phyloP scores from a whole-genome alignment of 1,140 invertebrate genomes.

The Thaumetopoea pityocampa region DNA sequence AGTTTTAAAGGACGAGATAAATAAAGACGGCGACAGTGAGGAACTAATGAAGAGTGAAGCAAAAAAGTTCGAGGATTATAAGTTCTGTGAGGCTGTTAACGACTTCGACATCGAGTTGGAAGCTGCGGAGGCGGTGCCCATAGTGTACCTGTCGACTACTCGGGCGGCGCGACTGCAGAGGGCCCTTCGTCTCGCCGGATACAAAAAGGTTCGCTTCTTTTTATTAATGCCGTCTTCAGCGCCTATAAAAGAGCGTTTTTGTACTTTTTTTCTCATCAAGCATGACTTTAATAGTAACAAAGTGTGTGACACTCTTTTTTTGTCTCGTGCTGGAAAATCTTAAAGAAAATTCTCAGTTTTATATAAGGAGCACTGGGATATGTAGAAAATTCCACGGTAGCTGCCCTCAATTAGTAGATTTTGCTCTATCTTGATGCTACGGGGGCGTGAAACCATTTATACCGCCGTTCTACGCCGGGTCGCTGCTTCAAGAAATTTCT shows the following conservation, averaged over 20 bases:
- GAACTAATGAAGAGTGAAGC: constrained; percentile 55
- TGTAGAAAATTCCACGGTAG: too few relatives aligned
- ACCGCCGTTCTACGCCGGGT: too few relatives aligned
- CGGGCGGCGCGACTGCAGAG: constrained; percentile 57
- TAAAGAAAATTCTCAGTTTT: constrained; percentile 10
- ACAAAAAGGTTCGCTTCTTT: constrained; percentile 55
- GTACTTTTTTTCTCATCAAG: constrained; percentile 10
- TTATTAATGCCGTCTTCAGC: constrained; percentile 15
- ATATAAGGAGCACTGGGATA: neutral
- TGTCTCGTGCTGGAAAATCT: too few relatives aligned
- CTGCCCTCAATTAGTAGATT: too few relatives aligned
- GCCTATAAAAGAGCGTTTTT: constrained; percentile 12
- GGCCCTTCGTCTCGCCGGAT: constrained; percentile 47
- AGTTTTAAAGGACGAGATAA: constrained; percentile 60
- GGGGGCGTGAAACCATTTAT: too few relatives aligned
- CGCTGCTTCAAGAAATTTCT: too few relatives aligned
- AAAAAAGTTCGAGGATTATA: constrained; percentile 63
- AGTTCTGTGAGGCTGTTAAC: constrained; percentile 65
- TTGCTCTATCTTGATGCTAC: too few relatives aligned
- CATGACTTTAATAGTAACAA: constrained; percentile 14
- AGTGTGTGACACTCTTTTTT: constrained; percentile 32
- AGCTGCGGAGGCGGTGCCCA: constrained; percentile 49
- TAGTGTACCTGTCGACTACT: constrained; percentile 62
- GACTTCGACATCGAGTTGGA: constrained; percentile 64
- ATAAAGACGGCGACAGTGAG: constrained; percentile 36